Conservation (phyloP, 2,888 invertebrate species). For the Limnephilus auricula region DNA sequence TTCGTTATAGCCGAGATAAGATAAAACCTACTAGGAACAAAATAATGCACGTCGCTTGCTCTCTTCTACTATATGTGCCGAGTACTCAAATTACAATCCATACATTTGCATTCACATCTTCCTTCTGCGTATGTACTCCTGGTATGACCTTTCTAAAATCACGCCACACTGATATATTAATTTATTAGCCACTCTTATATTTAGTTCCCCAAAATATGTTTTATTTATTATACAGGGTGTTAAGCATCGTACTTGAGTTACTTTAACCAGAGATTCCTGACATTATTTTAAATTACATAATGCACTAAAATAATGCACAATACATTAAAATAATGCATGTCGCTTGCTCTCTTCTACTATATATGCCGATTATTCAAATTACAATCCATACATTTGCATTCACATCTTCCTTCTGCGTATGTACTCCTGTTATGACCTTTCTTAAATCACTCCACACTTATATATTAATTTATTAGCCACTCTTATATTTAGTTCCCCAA, state of each 20-base stretch:
- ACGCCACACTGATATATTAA: not conserved
- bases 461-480: constrained; percentile 5
- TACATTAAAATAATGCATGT: constrained; percentile 60
- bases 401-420: not conserved
- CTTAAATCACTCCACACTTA: not conserved
- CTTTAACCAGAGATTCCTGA: too few species aligned
- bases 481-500: too few species aligned
- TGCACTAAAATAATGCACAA: too few species aligned
- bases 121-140: not conserved
- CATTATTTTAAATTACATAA: too few species aligned
- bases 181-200: not conserved
- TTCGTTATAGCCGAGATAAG: constrained; percentile 74
- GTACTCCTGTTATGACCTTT: not conserved
- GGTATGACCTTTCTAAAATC: constrained; percentile 14
- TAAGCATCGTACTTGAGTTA: too few species aligned
- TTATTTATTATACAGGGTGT: too few species aligned
- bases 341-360: constrained; percentile 36
- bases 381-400: constrained; percentile 41
- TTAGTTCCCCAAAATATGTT: too few species aligned
- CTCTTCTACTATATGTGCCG: constrained; percentile 50
- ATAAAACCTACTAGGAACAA: constrained; percentile 68
- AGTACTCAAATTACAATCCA: constrained; percentile 50
- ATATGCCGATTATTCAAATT: constrained; percentile 54
- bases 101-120: constrained; percentile 24
- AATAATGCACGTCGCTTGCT: constrained; percentile 55